Percentiles rank a stretch among this genome's conserved stretches.
phyloP scores from a whole-genome alignment of 2,797 vertebrate genomes.

The Miichthys miiuy region DNA sequence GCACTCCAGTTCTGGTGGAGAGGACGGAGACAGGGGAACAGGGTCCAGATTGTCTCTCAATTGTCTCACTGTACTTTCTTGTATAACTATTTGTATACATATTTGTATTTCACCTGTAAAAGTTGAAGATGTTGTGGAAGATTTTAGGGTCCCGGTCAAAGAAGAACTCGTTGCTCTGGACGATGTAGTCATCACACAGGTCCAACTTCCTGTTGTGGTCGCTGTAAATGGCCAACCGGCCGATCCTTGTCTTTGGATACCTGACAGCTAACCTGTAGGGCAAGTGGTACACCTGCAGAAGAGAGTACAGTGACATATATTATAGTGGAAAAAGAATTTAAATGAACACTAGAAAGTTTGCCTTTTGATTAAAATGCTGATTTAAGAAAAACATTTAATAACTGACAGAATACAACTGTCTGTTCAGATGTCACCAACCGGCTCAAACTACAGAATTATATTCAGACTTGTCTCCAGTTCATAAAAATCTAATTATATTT shows the following conservation, averaged over 20 bases:
- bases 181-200: constrained; percentile 92
- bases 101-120: constrained; percentile 81
- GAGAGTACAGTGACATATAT: neutral
- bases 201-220: constrained; percentile 89
- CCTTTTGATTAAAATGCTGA: neutral
- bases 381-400: neutral
- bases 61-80: too few relatives aligned
- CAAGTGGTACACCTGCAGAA: constrained; percentile 83
- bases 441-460: neutral
- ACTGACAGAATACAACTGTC: neutral
- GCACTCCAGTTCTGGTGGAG: constrained; percentile 85
- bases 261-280: constrained; percentile 86
- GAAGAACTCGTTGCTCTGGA: constrained; percentile 90
- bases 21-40: neutral
- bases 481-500: neutral
- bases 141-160: constrained; percentile 93
- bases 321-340: neutral
- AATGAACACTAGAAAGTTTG: neutral
- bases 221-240: constrained; percentile 89
- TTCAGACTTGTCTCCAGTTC: too few relatives aligned
- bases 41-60: neutral
- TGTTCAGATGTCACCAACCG: neutral
- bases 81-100: neutral
- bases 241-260: constrained; percentile 92
- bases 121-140: constrained; percentile 94